phyloP scores from a whole-genome alignment of 2,888 invertebrate genomes.

The Drosophila pegasa region DNA sequence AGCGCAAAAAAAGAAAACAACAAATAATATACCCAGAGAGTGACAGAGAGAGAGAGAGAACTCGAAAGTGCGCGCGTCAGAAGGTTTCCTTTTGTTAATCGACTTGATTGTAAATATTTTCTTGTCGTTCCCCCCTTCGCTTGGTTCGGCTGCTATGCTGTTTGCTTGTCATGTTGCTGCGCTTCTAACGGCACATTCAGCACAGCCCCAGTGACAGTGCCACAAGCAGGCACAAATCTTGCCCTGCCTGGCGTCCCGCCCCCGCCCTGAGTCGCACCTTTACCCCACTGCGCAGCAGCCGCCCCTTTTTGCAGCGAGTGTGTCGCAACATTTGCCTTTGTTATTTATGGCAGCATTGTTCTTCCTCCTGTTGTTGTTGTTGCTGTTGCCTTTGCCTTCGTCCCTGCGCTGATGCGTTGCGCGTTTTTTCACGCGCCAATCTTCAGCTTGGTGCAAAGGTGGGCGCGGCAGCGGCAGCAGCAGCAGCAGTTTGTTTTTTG shows the following conservation, averaged over 20 bases:
- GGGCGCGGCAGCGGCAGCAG: slow-evolving; percentile 7
- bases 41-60: no score
- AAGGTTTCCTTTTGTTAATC: slow-evolving; percentile 78
- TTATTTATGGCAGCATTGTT: slow-evolving; percentile 76
- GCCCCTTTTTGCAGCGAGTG: slow-evolving; percentile 39
- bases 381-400: slow-evolving; percentile 22
- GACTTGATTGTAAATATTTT: slow-evolving; percentile 79
- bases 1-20: slow-evolving; percentile 16
- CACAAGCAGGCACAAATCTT: slow-evolving; percentile 34
- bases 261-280: slow-evolving; percentile 6
- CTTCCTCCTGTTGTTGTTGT: slow-evolving; percentile 45
- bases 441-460: slow-evolving; percentile 17
- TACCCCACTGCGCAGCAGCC: slow-evolving; percentile 48
- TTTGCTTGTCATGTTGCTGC: slow-evolving; percentile 59
- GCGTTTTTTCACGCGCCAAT: slow-evolving; percentile 63
- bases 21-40: slow-evolving; percentile 9
- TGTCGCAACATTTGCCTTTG: slow-evolving; percentile 70
- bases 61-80: slow-evolving; percentile 70
- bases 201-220: slow-evolving; percentile 54
- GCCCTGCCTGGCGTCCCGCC: background rate
- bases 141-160: slow-evolving; percentile 28
- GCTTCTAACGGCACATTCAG: slow-evolving; percentile 69
- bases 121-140: slow-evolving; percentile 42
- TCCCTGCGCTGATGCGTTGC: slow-evolving; percentile 58
- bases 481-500: slow-evolving; percentile 42